A percentile compares a stretch with the other conserved stretches of the same genome.
Conservation (phyloP, 2,888 invertebrate genomes). For the Andrena marginata region DNA sequence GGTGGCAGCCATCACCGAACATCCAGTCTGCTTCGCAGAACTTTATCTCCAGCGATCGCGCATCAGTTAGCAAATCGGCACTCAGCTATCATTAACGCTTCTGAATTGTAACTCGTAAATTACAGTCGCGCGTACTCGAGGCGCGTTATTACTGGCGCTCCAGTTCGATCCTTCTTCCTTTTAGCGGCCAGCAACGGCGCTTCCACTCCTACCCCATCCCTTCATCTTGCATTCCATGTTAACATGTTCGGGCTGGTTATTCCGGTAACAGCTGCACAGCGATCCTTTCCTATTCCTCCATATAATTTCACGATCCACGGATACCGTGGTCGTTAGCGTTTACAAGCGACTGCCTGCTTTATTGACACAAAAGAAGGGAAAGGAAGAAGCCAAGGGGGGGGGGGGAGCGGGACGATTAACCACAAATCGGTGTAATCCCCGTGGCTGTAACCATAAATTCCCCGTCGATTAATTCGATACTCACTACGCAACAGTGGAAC, state of each 20-base stretch:
- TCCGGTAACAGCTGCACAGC: not conserved
- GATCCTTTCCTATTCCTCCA: too few relatives aligned
- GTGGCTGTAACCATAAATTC: constrained; percentile 9
- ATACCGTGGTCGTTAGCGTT: not conserved
- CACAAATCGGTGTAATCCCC: constrained; percentile 8
- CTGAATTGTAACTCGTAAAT: constrained; percentile 9
- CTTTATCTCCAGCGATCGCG: not conserved
- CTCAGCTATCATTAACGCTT: constrained; percentile 13
- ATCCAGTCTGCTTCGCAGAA: not conserved
- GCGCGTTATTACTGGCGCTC: not conserved
- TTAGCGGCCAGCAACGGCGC: not conserved
- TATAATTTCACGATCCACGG: constrained; percentile 17
- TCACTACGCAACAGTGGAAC: not conserved
- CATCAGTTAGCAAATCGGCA: not conserved
- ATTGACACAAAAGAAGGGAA: not conserved
- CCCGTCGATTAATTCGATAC: constrained; percentile 22
- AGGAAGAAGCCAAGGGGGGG: not conserved
- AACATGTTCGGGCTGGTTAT: not conserved
- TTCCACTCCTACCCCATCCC: not conserved
- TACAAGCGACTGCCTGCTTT: not conserved
- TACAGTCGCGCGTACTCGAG: not conserved
- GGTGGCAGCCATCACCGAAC: too few relatives aligned
- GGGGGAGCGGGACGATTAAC: constrained; percentile 6
- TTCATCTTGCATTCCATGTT: not conserved
- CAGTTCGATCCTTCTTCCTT: not conserved